phyloP scores from a whole-genome alignment of 2,797 vertebrate species.

The Valencia hispanica region DNA sequence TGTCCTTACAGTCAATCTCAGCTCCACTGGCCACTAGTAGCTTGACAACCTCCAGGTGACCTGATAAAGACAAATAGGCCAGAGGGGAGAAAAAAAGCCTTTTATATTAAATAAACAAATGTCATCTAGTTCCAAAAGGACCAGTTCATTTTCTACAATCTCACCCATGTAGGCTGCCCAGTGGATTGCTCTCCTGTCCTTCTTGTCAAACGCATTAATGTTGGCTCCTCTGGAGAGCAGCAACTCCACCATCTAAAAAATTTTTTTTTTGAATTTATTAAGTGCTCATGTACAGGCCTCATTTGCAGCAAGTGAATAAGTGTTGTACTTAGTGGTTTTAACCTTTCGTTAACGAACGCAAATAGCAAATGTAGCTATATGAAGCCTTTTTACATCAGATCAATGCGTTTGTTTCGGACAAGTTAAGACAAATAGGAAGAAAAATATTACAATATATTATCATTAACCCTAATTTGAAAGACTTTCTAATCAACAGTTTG shows the following conservation, averaged over 20 bases:
- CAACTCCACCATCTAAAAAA: constrained; percentile 91
- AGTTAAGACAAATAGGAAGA: neutral
- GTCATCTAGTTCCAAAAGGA: neutral
- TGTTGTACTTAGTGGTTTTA: neutral
- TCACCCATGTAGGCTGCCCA: constrained; percentile 99
- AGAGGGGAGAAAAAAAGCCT: neutral
- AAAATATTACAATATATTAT: neutral
- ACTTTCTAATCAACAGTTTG: neutral
- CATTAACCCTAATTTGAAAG: neutral
- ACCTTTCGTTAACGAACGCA: neutral
- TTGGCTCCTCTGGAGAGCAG: constrained; percentile 96
- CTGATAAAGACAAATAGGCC: constrained; percentile 62
- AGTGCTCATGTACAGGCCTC: neutral
- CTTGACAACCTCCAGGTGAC: constrained; percentile 95
- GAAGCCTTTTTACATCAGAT: neutral
- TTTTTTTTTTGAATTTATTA: neutral
- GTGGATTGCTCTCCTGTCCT: constrained; percentile 94
- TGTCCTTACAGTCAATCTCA: constrained; percentile 96
- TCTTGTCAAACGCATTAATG: constrained; percentile 98
- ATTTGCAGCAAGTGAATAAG: neutral
- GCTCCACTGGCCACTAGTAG: constrained; percentile 91
- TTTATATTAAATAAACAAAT: neutral
- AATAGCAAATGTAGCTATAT: neutral
- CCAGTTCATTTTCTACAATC: constrained; percentile 22
- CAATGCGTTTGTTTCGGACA: neutral